Conservation (phyloP, 2,113 vertebrate species). For the Passer montanus region DNA sequence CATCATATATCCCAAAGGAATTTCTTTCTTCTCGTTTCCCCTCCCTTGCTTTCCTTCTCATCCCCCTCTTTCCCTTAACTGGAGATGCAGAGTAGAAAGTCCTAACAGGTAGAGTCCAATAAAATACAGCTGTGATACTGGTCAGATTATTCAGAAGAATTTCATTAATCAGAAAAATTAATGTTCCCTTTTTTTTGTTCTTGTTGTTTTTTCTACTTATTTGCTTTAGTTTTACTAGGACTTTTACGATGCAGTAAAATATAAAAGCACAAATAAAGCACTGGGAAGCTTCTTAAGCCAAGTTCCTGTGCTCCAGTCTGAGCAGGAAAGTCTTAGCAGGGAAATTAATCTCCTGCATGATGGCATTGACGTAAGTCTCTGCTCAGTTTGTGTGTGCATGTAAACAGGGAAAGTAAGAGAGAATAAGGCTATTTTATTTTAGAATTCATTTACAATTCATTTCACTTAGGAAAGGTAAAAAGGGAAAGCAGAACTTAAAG, state of each 20-base stretch:
- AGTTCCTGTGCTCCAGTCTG: not conserved
- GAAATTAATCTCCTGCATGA: conserved; percentile 29
- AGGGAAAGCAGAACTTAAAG: not conserved
- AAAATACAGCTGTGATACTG: not conserved
- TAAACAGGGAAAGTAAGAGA: conserved; percentile 34
- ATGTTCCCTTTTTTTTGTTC: too few relatives aligned
- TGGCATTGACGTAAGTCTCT: not conserved
- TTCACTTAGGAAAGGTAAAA: not conserved
- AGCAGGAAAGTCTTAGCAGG: conserved; percentile 7
- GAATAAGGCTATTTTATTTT: conserved; percentile 1
- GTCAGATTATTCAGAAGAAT: not conserved
- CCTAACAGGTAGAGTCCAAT: not conserved
- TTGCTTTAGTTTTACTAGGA: not conserved
- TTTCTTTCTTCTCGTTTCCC: conserved; percentile 19
- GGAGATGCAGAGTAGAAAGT: not conserved
- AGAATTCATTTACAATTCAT: not conserved
- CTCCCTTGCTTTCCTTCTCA: not conserved
- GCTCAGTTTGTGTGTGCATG: not conserved
- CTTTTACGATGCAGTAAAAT: not conserved
- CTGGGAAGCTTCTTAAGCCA: conserved; percentile 1
- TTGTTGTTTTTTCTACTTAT: not conserved
- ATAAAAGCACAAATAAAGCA: not conserved
- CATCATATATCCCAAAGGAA: conserved; percentile 55
- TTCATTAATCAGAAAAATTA: not conserved
- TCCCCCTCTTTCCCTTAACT: not conserved